Evolutionary conservation across 2,888 invertebrate genomes (phyloP).

Genomic region (Diarsia rubi): DNA sequence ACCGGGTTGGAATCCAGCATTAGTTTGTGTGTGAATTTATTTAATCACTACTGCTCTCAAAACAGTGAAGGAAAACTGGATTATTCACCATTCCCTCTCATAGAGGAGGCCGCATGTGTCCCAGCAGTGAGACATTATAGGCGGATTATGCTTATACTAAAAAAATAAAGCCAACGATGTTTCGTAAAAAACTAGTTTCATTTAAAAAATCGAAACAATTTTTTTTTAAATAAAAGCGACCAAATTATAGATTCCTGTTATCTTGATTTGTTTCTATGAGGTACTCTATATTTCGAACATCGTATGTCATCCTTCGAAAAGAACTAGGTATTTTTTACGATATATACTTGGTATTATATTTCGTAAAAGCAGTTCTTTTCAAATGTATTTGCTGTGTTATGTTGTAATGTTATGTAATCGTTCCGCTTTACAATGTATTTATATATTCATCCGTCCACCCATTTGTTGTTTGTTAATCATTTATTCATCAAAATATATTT

Average conservation of each 20-base stretch:
- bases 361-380: constrained; percentile 10
- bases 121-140: no score
- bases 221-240: constrained; percentile 44
- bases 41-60: no score
- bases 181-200: constrained; percentile 2
- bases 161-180: neutral
- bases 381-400: neutral
- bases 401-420: neutral
- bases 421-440: neutral
- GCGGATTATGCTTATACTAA: no score
- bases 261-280: constrained; percentile 15
- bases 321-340: constrained; percentile 11
- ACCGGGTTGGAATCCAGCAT: no score
- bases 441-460: constrained; percentile 61
- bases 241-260: constrained; percentile 50
- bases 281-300: no score
- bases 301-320: constrained; percentile 8
- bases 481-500: neutral
- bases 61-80: no score
- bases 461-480: constrained; percentile 13
- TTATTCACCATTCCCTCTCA: no score
- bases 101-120: no score
- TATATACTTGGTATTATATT: constrained; percentile 28
- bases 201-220: neutral
- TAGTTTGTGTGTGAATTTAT: no score